phyloP scores from a whole-genome alignment of 1,140 invertebrate species.

The Dolichoris vasculosae region DNA sequence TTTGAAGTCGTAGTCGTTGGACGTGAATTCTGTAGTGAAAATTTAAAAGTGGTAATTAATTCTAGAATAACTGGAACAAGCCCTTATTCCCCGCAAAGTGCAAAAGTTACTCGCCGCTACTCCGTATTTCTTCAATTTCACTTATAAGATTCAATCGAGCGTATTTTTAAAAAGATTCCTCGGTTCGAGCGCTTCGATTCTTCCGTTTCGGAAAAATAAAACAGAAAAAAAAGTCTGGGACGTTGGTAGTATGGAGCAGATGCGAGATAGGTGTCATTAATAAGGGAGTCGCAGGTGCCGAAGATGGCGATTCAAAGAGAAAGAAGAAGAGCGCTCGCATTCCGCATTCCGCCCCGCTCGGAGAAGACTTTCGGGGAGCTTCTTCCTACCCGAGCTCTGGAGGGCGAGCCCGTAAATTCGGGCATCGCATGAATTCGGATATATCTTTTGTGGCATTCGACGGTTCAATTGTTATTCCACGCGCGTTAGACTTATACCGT shows the following conservation, averaged over 20 bases:
- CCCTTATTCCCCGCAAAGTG: no score
- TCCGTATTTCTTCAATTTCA: not conserved
- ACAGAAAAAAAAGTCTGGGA: not conserved
- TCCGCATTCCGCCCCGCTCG: slow-evolving; percentile 31
- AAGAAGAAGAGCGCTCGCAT: slow-evolving; percentile 6
- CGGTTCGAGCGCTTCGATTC: not conserved
- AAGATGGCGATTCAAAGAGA: slow-evolving; percentile 31
- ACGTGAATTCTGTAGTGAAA: not conserved
- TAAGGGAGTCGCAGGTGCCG: slow-evolving; percentile 41
- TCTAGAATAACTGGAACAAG: not conserved
- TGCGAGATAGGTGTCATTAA: slow-evolving; percentile 30
- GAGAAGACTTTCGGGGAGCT: not conserved
- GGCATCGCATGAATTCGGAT: slow-evolving; percentile 50
- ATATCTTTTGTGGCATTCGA: slow-evolving; percentile 47
- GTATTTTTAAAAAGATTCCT: not conserved
- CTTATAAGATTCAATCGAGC: slow-evolving; percentile 10
- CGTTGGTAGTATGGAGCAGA: not conserved
- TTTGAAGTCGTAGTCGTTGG: not conserved
- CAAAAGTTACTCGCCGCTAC: not conserved
- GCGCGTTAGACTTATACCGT: slow-evolving; percentile 46
- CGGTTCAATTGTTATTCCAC: slow-evolving; percentile 53
- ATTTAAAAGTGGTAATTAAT: not conserved
- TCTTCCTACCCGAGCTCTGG: not conserved
- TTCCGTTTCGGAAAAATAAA: not conserved
- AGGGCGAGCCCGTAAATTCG: slow-evolving; percentile 43